These are phyloP conservation scores for Macropis europaea DNA, from an alignment of 2,888 invertebrate genomes.

Conservation along the genomic window DNA sequence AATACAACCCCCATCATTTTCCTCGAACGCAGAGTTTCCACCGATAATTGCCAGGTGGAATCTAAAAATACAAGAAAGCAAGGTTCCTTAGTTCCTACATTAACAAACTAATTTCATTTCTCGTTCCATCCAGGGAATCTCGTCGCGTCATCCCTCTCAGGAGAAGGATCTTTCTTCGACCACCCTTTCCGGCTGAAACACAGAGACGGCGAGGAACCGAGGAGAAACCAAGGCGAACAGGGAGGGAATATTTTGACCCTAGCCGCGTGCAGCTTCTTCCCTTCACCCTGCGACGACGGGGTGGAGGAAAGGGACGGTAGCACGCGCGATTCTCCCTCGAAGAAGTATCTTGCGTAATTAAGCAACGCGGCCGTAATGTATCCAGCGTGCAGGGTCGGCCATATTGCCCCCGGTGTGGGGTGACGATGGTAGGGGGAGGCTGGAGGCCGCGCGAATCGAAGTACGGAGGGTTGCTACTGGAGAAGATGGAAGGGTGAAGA, in stretches of 20 bases:
- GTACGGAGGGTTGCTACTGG: conserved; percentile 67
- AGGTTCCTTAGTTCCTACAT: neutral
- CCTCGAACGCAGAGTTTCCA: too few relatives aligned
- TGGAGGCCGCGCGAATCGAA: conserved; percentile 68
- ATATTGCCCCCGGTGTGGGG: conserved; percentile 68
- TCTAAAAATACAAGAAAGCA: conserved; percentile 5
- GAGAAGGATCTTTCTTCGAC: neutral
- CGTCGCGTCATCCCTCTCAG: neutral
- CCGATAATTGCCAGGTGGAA: conserved; percentile 21
- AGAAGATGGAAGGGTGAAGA: conserved; percentile 75
- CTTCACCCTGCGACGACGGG: neutral
- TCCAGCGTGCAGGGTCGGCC: conserved; percentile 68
- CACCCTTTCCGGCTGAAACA: conserved; percentile 11
- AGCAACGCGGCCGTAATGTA: conserved; percentile 73
- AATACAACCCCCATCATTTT: too few relatives aligned
- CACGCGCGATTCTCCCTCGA: conserved; percentile 48
- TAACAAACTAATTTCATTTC: conserved; percentile 34
- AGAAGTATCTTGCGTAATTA: conserved; percentile 82
- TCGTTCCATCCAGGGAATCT: neutral
- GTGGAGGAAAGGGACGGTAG: conserved; percentile 58
- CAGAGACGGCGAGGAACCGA: conserved; percentile 26
- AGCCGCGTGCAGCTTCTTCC: neutral
- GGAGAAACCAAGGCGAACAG: conserved; percentile 2
- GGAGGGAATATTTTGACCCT: conserved; percentile 41
- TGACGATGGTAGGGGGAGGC: conserved; percentile 39